Percentiles rank a stretch among this genome's conserved stretches.
Conservation (phyloP, 2,113 vertebrate genomes). For the Microcebus jonahi region DNA sequence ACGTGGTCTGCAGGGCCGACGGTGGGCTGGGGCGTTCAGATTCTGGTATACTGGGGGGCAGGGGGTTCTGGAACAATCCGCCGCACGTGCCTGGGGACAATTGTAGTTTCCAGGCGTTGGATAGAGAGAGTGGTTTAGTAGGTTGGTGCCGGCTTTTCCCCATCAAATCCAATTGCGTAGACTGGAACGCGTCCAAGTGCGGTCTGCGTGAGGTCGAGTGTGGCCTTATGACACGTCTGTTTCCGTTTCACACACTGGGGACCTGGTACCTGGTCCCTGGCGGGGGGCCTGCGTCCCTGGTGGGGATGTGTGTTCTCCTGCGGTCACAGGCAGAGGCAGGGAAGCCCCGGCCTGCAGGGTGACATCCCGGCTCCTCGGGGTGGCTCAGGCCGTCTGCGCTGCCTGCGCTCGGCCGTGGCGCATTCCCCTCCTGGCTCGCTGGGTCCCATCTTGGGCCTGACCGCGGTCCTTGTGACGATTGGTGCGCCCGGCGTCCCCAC, state of each 20-base stretch:
- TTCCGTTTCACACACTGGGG: neutral
- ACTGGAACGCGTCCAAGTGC: neutral
- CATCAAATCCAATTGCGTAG: neutral
- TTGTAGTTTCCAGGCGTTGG: neutral
- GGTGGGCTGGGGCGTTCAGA: neutral
- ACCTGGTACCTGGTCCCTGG: no score
- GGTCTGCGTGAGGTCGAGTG: neutral
- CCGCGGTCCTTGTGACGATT: neutral
- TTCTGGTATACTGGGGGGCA: no score
- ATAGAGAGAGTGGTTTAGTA: neutral
- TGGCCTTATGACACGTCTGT: neutral
- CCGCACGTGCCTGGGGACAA: neutral
- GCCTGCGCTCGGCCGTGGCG: neutral
- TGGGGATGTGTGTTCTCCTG: neutral
- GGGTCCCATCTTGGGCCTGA: no score
- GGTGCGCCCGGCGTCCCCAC: neutral
- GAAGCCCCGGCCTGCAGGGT: neutral
- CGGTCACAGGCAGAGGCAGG: neutral
- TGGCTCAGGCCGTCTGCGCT: neutral
- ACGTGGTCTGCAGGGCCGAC: neutral
- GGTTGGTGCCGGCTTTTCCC: neutral
- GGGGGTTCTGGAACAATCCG: neutral
- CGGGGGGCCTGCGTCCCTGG: neutral
- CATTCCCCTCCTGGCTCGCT: neutral
- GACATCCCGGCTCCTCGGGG: neutral